Evolutionary conservation across 2,113 vertebrate genomes (phyloP).

Genomic region (Arvicanthis niloticus): DNA sequence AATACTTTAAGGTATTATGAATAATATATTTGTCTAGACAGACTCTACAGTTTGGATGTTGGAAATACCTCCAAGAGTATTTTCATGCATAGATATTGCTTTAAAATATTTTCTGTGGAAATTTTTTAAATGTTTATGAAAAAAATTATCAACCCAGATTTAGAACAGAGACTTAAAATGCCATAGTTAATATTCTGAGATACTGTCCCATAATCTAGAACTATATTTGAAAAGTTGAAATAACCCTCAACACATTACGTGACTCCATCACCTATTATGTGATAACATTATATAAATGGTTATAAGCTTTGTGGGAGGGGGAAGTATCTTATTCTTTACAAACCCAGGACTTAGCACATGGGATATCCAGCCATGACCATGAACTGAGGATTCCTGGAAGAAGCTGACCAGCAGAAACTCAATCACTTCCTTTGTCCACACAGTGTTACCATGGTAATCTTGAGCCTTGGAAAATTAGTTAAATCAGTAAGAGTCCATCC

Average conservation of each 20-base stretch:
- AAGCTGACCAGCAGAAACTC: not conserved
- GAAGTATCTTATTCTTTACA: not conserved
- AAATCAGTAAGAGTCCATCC: not conserved
- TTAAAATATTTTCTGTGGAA: constrained; percentile 37
- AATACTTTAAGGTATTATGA: constrained; percentile 28
- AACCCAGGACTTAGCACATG: not conserved
- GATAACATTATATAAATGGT: not conserved
- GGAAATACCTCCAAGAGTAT: constrained; percentile 11
- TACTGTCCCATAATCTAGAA: not conserved
- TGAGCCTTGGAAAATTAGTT: not conserved
- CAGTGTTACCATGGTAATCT: not conserved
- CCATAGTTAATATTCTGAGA: not conserved
- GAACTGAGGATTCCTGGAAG: not conserved
- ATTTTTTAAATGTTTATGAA: not conserved
- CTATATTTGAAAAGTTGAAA: constrained; percentile 20
- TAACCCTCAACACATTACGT: not conserved
- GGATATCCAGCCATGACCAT: not conserved
- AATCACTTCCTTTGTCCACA: not conserved
- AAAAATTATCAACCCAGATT: not conserved
- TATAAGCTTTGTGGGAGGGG: not conserved
- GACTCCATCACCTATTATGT: not conserved
- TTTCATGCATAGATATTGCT: not conserved
- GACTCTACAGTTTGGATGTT: not conserved
- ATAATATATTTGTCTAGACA: constrained; percentile 1
- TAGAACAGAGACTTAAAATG: not conserved